Base-by-base conservation (phyloP, 2,797 vertebrate species). In the Sebastes hubbsi region DNA sequence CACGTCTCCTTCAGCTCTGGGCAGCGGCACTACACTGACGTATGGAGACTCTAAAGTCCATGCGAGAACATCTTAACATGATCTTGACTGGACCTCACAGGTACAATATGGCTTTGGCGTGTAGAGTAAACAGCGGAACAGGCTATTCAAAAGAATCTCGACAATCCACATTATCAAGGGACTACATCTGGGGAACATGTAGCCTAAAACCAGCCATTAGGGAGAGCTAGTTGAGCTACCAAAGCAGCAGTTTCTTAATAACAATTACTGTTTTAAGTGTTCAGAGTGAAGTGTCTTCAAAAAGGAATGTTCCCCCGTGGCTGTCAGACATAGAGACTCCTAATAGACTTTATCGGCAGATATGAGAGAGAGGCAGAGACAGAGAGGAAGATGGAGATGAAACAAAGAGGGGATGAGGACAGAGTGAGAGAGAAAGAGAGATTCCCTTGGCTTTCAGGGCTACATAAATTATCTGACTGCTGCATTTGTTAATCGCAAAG, bases 261-360 rank as follows among this genome's bases (percentile, higher is more conserved):
- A 85, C 77, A 88, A 88, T 87, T 75, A 83, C 77, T 78, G 84
- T 77, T 90, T 82, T 77, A 88, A 85, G 77, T 80, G 87, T 85
- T 89, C 68, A 66, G 75, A 59, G 75, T 79, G 73, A 82, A 88
- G 77, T 77, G 81, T 81, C 87, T 90, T 90, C 67, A 86, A 85
- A 90, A 88, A 77, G 63, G 34, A 91, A 78, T 36, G 77, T 72
- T 81, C 87, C 89, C 88, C 78, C 36, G 73, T 91, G 92, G 88
- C 79, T 79, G 70, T 73, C 72, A 84, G 58, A 79, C 75, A 72
- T 52, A 72, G 78, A 84, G 84, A 85, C 70, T 83, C 78, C 77
- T 92, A 84, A 93, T 82, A 84, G 85, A 82, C 84, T 87, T 90
- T 74, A 89, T 91, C 59, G 8, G 80, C 83, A 82, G 87, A 89